A percentile compares a stretch with the other conserved stretches of the same genome.
Conservation (phyloP, 2,888 invertebrate genomes). For the Macrophya alboannulata region DNA sequence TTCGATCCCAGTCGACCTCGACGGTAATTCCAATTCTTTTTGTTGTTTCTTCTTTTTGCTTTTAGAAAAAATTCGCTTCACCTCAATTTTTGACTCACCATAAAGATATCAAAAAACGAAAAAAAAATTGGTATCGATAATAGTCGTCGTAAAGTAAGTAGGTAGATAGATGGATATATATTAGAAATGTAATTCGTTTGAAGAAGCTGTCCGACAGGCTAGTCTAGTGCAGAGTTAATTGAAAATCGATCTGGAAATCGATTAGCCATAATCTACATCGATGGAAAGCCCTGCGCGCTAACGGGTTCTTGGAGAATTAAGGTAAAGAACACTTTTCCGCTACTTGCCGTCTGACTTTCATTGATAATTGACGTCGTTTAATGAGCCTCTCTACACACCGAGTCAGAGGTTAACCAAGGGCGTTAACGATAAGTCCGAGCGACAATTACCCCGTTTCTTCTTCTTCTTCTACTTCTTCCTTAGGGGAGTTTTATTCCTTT, state of each 20-base stretch:
- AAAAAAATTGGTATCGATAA: not conserved
- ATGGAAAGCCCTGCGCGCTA: conserved; percentile 9
- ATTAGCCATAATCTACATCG: conserved; percentile 38
- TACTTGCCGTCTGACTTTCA: conserved; percentile 29
- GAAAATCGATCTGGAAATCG: conserved; percentile 44
- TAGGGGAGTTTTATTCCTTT: not conserved
- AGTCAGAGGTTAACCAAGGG: conserved; percentile 49
- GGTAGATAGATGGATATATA: not conserved
- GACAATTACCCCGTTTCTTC: conserved; percentile 3
- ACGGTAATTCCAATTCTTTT: not conserved
- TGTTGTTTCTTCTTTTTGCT: not conserved
- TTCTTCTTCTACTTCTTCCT: not conserved
- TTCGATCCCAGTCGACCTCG: conserved; percentile 31
- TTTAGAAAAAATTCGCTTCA: not conserved
- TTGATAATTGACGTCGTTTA: conserved; percentile 46
- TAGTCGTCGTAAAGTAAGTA: not conserved
- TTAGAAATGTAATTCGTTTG: conserved; percentile 19
- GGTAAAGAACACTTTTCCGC: conserved; percentile 16
- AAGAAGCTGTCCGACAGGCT: conserved; percentile 30
- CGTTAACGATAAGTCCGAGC: conserved; percentile 42
- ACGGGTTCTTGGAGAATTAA: not conserved
- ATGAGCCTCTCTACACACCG: conserved; percentile 24
- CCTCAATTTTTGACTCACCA: not conserved
- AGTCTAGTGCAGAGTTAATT: conserved; percentile 22
- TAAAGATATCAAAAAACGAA: not conserved